Evolutionary conservation across 2,113 vertebrate species (phyloP).

Genomic region (Macrotis lagotis): DNA sequence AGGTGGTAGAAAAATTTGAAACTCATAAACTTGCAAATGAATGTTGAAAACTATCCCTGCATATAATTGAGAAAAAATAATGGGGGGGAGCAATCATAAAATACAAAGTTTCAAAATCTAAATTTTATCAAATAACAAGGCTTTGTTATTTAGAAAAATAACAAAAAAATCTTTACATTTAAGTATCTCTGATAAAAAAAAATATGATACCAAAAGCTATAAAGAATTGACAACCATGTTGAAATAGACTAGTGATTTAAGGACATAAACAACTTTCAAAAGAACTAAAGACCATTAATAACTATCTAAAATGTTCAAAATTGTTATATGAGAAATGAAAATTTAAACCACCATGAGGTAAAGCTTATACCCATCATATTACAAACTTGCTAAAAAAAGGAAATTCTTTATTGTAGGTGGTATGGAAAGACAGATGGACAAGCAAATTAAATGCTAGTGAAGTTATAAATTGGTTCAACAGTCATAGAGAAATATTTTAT

Average conservation of each 20-base stretch:
- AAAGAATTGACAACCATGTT: background rate
- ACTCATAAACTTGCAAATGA: too few species aligned
- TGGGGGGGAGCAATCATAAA: background rate
- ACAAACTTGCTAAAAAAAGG: background rate
- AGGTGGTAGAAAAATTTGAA: too few species aligned
- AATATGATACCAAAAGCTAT: background rate
- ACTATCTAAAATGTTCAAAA: background rate
- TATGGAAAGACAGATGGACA: background rate
- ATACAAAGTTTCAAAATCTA: background rate
- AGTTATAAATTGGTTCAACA: background rate
- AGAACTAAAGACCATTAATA: background rate
- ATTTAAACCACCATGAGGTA: background rate
- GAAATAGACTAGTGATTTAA: background rate
- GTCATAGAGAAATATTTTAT: background rate
- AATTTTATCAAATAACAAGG: background rate
- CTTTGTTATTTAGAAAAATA: too few species aligned
- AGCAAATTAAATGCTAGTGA: background rate
- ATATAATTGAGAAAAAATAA: too few species aligned
- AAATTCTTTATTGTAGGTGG: background rate
- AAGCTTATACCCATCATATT: background rate
- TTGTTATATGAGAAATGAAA: background rate
- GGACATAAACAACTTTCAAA: background rate
- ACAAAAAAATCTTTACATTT: background rate
- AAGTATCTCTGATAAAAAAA: background rate
- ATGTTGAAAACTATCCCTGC: too few species aligned